Conservation (phyloP, 2,113 vertebrate species). For the Cryptoleucopteryx plumbea region DNA sequence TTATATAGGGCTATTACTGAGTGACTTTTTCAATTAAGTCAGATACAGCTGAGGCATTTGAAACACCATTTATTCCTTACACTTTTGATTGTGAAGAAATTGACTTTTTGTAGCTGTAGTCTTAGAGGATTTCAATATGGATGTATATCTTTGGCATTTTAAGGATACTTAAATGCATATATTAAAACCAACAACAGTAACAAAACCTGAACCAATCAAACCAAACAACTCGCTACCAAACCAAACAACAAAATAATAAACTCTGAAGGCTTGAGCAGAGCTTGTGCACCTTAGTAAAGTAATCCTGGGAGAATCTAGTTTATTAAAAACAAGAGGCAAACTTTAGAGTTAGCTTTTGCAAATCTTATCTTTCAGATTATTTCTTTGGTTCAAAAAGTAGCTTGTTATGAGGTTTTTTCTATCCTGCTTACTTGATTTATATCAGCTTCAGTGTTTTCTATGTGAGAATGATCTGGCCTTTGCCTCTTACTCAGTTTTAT, state of each 20-base stretch:
- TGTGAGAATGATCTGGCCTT: background rate
- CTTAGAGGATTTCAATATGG: background rate
- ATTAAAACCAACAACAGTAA: background rate
- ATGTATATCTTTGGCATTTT: background rate
- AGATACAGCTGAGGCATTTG: background rate
- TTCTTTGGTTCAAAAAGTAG: background rate
- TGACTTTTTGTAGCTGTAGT: background rate
- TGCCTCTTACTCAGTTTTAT: background rate
- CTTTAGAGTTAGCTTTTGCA: background rate
- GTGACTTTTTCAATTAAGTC: background rate
- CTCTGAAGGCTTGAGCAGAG: background rate
- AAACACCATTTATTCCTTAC: background rate
- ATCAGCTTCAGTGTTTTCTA: background rate
- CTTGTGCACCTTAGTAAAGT: background rate
- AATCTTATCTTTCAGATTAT: background rate
- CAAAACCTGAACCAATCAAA: background rate
- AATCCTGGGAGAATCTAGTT: background rate
- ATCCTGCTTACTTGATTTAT: background rate
- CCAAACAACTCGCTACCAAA: rapidly evolving
- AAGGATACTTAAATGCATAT: background rate
- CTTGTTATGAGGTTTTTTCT: background rate
- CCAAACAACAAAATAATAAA: background rate
- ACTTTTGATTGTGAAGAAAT: background rate
- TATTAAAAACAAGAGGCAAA: background rate
- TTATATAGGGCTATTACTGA: background rate